A percentile compares a stretch with the other conserved stretches of the same genome.
Evolutionary conservation across 1,140 invertebrate species (phyloP).

Genomic region (Plutomurus gul): DNA sequence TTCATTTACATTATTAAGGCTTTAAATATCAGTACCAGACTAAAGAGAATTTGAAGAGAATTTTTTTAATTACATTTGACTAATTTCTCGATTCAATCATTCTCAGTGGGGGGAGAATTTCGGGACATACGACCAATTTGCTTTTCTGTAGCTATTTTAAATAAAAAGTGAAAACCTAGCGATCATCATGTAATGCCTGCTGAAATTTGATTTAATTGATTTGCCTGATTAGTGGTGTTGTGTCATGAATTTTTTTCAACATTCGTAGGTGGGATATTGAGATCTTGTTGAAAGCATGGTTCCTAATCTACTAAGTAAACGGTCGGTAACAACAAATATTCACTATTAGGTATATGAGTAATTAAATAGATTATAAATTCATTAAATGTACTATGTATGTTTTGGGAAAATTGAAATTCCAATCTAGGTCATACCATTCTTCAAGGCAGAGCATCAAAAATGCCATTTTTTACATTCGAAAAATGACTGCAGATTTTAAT

Average conservation of each 20-base stretch:
- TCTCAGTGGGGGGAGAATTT: neutral
- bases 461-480: too few relatives aligned
- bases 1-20: neutral
- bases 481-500: too few relatives aligned
- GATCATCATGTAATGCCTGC: neutral
- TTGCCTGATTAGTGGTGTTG: neutral
- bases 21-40: neutral
- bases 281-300: constrained; percentile 32
- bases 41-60: neutral
- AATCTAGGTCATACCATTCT: too few relatives aligned
- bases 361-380: neutral
- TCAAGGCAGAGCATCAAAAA: too few relatives aligned
- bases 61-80: neutral
- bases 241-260: constrained; percentile 25
- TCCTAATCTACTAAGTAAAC: constrained; percentile 7
- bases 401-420: too few relatives aligned
- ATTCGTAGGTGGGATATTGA: constrained; percentile 17
- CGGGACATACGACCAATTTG: too few relatives aligned
- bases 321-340: constrained; percentile 24
- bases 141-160: too few relatives aligned
- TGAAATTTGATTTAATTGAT: constrained; percentile 1
- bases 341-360: neutral
- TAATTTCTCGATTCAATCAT: constrained; percentile 7
- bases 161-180: neutral
- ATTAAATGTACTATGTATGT: neutral